phyloP scores from a whole-genome alignment of 2,797 vertebrate genomes.

The Myripristis jacobus region DNA sequence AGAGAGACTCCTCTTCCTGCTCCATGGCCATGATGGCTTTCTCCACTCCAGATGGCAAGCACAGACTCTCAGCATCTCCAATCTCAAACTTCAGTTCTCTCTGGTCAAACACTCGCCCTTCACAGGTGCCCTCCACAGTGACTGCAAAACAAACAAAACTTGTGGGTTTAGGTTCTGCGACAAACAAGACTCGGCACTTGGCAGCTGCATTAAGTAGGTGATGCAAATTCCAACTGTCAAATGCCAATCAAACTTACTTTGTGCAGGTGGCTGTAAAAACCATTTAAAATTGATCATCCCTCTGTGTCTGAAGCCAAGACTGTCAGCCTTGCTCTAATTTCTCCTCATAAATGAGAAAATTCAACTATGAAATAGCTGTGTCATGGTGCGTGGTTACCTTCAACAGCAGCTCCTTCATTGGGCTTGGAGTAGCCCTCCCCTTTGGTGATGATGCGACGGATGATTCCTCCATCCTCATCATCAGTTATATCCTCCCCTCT shows the following conservation, averaged over 20 bases:
- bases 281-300: neutral
- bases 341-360: neutral
- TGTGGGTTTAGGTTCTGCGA: neutral
- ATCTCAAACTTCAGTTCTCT: constrained; percentile 93
- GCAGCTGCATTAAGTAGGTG: neutral
- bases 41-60: constrained; percentile 92
- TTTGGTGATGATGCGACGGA: constrained; percentile 90
- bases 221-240: neutral
- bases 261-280: neutral
- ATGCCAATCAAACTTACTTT: neutral
- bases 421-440: constrained; percentile 95
- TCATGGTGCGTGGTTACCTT: constrained; percentile 80
- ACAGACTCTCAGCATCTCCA: constrained; percentile 89
- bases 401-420: constrained; percentile 92
- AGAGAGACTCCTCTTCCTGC: constrained; percentile 90
- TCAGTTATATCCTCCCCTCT: constrained; percentile 93
- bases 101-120: constrained; percentile 88
- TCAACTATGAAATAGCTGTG: neutral
- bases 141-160: constrained; percentile 77
- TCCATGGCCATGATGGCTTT: constrained; percentile 94
- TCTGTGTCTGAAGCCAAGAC: neutral
- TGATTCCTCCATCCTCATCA: constrained; percentile 94
- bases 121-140: constrained; percentile 85
- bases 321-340: neutral
- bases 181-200: neutral